Conservation (phyloP, 2,888 invertebrate genomes). For the Dendrolimus pini region DNA sequence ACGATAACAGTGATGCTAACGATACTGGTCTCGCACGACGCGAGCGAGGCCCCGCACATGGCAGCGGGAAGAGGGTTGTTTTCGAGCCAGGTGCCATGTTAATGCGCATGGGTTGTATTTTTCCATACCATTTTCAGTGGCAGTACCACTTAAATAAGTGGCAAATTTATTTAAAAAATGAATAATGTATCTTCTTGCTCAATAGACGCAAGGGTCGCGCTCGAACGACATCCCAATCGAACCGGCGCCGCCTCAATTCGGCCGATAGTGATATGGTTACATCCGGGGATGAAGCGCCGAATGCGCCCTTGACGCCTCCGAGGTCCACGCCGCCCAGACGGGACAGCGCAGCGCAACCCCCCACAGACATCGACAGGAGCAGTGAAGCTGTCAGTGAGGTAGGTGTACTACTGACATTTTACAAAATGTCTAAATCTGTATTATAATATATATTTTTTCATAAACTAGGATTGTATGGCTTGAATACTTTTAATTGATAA, state of each 20-base stretch:
- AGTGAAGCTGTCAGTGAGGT: slow-evolving; percentile 30
- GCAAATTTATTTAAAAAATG: no score
- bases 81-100: no score
- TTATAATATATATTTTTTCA: no score
- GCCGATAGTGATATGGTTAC: slow-evolving; percentile 86
- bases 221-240: slow-evolving; percentile 78
- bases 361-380: slow-evolving; percentile 7
- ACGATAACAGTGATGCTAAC: no score
- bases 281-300: slow-evolving; percentile 83
- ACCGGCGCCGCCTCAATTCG: slow-evolving; percentile 83
- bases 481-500: no score
- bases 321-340: slow-evolving; percentile 20
- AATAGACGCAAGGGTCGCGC: slow-evolving; percentile 80
- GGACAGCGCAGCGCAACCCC: slow-evolving; percentile 34
- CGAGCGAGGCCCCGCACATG: no score
- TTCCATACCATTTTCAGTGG: no score
- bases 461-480: no score
- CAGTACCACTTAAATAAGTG: no score
- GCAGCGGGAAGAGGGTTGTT: no score
- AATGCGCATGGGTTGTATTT: no score
- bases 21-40: no score
- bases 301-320: slow-evolving; percentile 60
- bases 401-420: not conserved
- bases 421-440: not conserved
- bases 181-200: slow-evolving; percentile 1